Percentiles rank a stretch among this genome's conserved stretches.
Evolutionary conservation across 2,113 vertebrate species (phyloP).

Genomic region (Dromas ardeola): DNA sequence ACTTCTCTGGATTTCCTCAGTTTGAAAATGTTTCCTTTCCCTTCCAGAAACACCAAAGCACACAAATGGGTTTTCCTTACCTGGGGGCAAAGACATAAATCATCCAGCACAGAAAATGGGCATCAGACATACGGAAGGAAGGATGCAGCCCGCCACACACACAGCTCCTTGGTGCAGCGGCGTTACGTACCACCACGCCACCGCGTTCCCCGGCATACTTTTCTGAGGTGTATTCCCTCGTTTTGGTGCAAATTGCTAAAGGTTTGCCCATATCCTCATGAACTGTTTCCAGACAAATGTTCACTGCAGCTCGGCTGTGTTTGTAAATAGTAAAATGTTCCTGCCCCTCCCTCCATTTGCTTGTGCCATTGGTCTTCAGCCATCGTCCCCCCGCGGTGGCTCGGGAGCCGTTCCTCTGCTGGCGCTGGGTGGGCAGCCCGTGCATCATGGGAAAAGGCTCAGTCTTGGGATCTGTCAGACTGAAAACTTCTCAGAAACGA

Average conservation of each 20-base stretch:
- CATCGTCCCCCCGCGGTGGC: fast-evolving
- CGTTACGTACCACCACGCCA: background rate
- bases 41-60: background rate
- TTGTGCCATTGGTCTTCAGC: background rate
- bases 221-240: background rate
- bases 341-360: background rate
- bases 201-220: background rate
- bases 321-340: background rate
- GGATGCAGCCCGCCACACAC: fast-evolving
- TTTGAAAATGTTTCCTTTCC: background rate
- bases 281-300: background rate
- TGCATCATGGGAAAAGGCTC: background rate
- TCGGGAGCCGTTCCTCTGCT: background rate
- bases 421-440: background rate
- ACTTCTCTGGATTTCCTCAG: background rate
- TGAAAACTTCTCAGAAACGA: background rate
- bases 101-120: background rate
- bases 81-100: background rate
- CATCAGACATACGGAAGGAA: background rate
- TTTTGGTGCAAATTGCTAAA: background rate
- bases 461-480: background rate
- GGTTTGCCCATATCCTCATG: background rate
- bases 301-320: background rate
- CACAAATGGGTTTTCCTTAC: background rate
- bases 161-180: background rate